Base-by-base conservation (phyloP, 92 coral and sea anemone species). In the Anthopleura xanthogrammica region DNA sequence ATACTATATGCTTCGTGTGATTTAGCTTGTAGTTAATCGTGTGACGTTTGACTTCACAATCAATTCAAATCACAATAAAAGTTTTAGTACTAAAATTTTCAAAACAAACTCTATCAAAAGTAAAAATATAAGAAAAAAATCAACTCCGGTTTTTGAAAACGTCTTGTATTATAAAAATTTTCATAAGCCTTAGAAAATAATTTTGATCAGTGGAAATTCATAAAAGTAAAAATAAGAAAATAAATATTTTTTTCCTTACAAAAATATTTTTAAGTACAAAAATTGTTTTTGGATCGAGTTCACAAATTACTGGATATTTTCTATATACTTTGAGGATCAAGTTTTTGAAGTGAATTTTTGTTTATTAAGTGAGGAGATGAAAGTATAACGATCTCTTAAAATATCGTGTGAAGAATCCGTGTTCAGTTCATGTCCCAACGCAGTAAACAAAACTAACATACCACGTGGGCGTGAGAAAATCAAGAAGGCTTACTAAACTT, bases 401-500 rank as follows among this genome's bases (percentile, higher is more conserved):
- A 29, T 6, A 62, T 6, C 12, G 24, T 29, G 58, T 54, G 58
- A 54, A 54, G 58, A 36, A 68, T 68, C 6, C 20, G 74, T 9
- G 17, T 4, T 23, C 16, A 68, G 74, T 68, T 68, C 74, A 68
- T 36, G 17, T 29, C 42, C 24, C 78, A 16, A 41, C 12, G 54
- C 56, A 41, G 13, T 75, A 75, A 75, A 75, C 78, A 75, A 50
- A 42, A 50, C 42, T 75, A 73, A 64, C 43, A 16, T 4, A 43
- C 50, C 66, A 81, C 84, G 84, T 68, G 84, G 78, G 84, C 84
- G 84, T 81, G 84, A 57, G 84, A 81, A 81, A 81, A 41, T 81
- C 72, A 23, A 10, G 43, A 43, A 81, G 5, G 50, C 74, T 20
- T 23, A 22, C 48, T 54, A 81, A 68, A 81, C 84, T 70, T 20